phyloP scores from a whole-genome alignment of 2,797 vertebrate species.

The Anguilla anguilla region DNA sequence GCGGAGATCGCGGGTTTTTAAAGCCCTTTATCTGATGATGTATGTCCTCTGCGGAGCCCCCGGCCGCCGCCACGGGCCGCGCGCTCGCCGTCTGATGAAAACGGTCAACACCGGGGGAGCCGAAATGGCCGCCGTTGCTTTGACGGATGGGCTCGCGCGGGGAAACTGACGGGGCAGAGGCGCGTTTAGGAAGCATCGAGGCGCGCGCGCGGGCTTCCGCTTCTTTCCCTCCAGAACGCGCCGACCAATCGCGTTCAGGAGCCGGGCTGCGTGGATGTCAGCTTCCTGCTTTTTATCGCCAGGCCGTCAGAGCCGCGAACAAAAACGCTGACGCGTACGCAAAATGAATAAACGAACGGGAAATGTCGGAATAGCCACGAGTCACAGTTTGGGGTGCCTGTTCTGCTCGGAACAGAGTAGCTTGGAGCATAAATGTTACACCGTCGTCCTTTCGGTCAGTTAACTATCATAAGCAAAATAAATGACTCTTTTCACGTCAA shows the following conservation, averaged over 20 bases:
- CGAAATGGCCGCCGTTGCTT: conserved; percentile 12
- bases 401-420: not conserved
- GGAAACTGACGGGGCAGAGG: not conserved
- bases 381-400: not conserved
- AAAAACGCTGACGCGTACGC: not conserved
- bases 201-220: not conserved
- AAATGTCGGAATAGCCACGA: not conserved
- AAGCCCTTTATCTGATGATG: conserved; percentile 9
- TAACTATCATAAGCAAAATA: too few relatives aligned
- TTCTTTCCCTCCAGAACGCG: not conserved
- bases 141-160: conserved; percentile 1
- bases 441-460: too few relatives aligned
- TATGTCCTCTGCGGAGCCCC: conserved; percentile 3
- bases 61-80: not conserved
- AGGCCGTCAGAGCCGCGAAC: not conserved
- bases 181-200: not conserved
- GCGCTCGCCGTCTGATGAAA: not conserved
- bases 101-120: conserved; percentile 1
- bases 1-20: not conserved
- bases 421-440: too few relatives aligned
- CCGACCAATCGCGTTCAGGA: not conserved
- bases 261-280: not conserved
- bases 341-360: not conserved
- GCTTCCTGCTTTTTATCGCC: not conserved
- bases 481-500: too few relatives aligned